These are phyloP conservation scores for Pasiphila rectangulata DNA, from an alignment of 2,888 invertebrate genomes.

Conservation along the genomic window DNA sequence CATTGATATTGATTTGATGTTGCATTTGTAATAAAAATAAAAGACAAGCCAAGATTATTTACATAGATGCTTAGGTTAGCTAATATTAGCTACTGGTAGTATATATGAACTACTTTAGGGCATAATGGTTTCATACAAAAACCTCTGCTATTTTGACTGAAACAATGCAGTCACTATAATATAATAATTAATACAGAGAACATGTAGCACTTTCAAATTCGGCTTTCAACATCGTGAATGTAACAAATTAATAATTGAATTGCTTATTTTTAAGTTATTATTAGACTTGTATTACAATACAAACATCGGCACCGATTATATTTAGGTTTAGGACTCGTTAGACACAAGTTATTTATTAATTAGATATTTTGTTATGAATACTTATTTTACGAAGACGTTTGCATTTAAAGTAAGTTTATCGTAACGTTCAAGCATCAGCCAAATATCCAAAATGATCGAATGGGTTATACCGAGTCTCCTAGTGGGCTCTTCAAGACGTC, in stretches of 20 bases:
- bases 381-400: slow-evolving; percentile 23
- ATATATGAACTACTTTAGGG: slow-evolving; percentile 2
- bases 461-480: too few relatives aligned
- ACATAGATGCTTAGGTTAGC: slow-evolving; percentile 12
- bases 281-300: slow-evolving; percentile 10
- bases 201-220: background rate
- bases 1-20: slow-evolving; percentile 61
- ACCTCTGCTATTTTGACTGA: background rate
- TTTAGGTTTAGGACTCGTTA: slow-evolving; percentile 17
- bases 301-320: slow-evolving; percentile 20
- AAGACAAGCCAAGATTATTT: slow-evolving; percentile 32
- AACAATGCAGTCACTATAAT: slow-evolving; percentile 1
- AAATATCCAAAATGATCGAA: too few relatives aligned
- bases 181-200: background rate
- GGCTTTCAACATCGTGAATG: background rate
- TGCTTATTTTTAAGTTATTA: slow-evolving; percentile 1
- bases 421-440: slow-evolving; percentile 9
- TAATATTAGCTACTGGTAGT: slow-evolving; percentile 11
- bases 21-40: slow-evolving; percentile 22
- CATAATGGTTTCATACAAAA: slow-evolving; percentile 1
- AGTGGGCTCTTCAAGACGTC: too few relatives aligned
- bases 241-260: slow-evolving; percentile 1
- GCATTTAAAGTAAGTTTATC: slow-evolving; percentile 20
- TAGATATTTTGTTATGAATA: slow-evolving; percentile 22
- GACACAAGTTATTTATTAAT: slow-evolving; percentile 24